These are phyloP conservation scores for Plutomurus gul DNA, from an alignment of 1,140 invertebrate genomes.

Conservation along the genomic window DNA sequence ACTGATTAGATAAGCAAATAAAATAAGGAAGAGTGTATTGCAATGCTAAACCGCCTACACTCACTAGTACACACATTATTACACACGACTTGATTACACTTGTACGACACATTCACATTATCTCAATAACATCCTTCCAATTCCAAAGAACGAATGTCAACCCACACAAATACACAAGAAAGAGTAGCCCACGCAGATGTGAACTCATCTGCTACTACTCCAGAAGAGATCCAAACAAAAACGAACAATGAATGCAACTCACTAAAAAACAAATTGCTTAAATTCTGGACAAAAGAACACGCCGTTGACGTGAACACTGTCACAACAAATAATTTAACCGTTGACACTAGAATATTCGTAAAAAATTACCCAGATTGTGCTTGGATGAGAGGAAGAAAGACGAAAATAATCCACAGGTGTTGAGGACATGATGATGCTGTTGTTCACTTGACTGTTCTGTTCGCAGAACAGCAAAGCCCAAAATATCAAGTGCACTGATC, in stretches of 20 bases:
- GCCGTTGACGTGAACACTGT: too few relatives aligned
- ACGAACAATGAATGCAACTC: not conserved
- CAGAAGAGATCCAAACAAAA: not conserved
- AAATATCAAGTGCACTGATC: conserved; percentile 26
- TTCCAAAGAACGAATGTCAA: not conserved
- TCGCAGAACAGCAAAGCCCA: conserved; percentile 17
- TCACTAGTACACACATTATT: not conserved
- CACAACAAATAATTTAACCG: not conserved
- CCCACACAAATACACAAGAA: not conserved
- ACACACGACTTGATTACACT: not conserved
- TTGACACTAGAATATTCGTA: not conserved
- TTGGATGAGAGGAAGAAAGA: conserved; percentile 34
- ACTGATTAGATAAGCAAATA: too few relatives aligned
- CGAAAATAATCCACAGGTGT: conserved; percentile 42
- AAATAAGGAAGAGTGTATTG: too few relatives aligned
- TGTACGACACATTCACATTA: not conserved
- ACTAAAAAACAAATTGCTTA: not conserved
- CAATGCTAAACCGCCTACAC: not conserved
- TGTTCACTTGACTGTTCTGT: too few relatives aligned
- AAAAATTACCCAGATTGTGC: conserved; percentile 42
- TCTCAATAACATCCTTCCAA: not conserved
- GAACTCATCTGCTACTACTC: too few relatives aligned
- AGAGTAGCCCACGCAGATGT: too few relatives aligned
- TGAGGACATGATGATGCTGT: conserved; percentile 24
- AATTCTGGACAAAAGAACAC: not conserved